phyloP scores from a whole-genome alignment of 2,888 invertebrate genomes.

The Acanthosoma haemorrhoidale region DNA sequence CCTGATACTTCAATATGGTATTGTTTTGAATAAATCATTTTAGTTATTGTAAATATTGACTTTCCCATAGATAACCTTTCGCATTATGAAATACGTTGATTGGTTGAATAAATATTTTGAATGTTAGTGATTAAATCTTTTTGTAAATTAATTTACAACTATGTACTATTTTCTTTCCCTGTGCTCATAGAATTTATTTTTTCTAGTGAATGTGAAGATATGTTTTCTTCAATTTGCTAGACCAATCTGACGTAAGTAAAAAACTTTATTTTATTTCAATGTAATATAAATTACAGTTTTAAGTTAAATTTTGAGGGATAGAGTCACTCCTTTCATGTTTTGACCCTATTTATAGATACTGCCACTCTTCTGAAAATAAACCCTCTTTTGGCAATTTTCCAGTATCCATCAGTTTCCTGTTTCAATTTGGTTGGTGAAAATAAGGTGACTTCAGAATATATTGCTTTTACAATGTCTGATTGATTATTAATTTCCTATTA shows the following conservation, averaged over 20 bases:
- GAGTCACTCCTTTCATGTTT: conserved; percentile 30
- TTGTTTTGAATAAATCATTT: not conserved
- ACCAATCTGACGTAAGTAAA: not conserved
- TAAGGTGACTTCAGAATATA: conserved; percentile 33
- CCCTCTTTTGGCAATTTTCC: conserved; percentile 32
- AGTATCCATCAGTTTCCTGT: conserved; percentile 37
- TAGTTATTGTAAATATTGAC: not conserved
- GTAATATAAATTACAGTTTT: too few species aligned
- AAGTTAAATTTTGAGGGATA: too few species aligned
- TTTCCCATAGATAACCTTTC: not conserved
- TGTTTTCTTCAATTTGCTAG: not conserved
- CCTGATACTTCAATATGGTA: not conserved
- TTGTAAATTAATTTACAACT: not conserved
- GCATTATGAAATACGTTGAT: not conserved
- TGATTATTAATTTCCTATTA: not conserved
- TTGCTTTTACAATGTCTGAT: not conserved
- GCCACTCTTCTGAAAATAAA: conserved; percentile 30
- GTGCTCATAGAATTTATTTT: not conserved
- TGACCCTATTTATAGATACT: conserved; percentile 32
- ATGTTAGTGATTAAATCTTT: not conserved
- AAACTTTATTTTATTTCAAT: too few species aligned
- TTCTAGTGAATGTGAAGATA: not conserved
- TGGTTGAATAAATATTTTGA: not conserved
- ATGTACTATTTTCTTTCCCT: not conserved
- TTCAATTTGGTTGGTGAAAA: conserved; percentile 35